Evolutionary conservation across 2,113 vertebrate species (phyloP).

Genomic region (Aptenodytes patagonicus): DNA sequence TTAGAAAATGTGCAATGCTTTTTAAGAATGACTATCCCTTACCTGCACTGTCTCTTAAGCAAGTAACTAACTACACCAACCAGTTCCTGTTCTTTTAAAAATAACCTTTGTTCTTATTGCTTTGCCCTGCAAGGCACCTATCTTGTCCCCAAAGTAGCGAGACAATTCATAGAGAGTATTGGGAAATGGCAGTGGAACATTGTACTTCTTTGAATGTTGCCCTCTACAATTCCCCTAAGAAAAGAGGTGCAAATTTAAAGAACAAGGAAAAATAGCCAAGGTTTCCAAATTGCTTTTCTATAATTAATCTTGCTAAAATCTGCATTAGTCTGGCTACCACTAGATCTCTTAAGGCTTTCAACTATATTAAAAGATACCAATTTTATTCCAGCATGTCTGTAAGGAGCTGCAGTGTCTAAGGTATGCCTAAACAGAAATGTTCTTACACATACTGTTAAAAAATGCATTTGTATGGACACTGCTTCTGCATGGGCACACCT

Average conservation of each 20-base stretch:
- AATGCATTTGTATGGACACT: background rate
- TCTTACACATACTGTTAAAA: background rate
- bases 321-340: background rate
- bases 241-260: background rate
- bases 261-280: background rate
- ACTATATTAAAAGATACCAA: background rate
- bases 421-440: background rate
- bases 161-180: background rate
- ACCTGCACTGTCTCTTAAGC: background rate
- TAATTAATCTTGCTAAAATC: background rate
- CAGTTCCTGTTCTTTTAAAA: background rate
- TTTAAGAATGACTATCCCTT: background rate
- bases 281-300: background rate
- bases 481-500: background rate
- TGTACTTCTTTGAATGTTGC: background rate
- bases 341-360: background rate
- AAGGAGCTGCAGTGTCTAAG: background rate
- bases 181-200: background rate
- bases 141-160: background rate
- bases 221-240: background rate
- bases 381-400: background rate
- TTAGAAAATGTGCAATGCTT: background rate
- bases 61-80: background rate
- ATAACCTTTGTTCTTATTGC: background rate
- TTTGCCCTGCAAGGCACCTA: background rate